These are phyloP conservation scores for Polydrusus tereticollis DNA, from an alignment of 2,888 invertebrate species.

Conservation along the genomic window DNA sequence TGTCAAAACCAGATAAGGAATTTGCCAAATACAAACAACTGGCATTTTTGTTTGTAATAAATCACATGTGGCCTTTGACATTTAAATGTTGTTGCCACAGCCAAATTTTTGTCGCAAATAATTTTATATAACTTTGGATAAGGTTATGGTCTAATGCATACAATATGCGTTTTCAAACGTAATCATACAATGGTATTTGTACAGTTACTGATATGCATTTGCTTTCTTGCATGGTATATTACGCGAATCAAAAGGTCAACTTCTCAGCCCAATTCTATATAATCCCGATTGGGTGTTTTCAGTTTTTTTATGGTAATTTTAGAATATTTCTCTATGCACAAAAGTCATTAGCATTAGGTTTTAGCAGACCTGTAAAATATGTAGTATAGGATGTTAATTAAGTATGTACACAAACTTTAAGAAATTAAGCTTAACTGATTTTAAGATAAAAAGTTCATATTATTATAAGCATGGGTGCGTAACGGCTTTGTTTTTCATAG, in stretches of 20 bases:
- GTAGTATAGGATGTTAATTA: too few relatives aligned
- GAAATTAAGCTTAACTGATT: too few relatives aligned
- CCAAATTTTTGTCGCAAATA: slow-evolving; percentile 12
- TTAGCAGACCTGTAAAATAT: too few relatives aligned
- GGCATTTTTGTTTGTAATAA: not conserved
- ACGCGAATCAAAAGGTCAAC: not conserved
- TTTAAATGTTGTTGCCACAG: not conserved
- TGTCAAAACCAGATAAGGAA: not conserved
- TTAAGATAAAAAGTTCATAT: too few relatives aligned
- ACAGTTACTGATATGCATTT: not conserved
- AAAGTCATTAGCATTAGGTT: too few relatives aligned
- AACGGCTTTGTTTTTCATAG: too few relatives aligned
- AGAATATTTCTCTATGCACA: too few relatives aligned
- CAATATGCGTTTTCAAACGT: not conserved
- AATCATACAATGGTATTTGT: slow-evolving; percentile 4
- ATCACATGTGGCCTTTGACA: not conserved
- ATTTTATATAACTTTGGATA: slow-evolving; percentile 28
- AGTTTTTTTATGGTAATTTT: too few relatives aligned
- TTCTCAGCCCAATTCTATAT: not conserved
- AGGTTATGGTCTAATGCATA: slow-evolving; percentile 34
- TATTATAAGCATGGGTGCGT: too few relatives aligned
- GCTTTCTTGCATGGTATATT: not conserved
- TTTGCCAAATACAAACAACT: slow-evolving; percentile 8
- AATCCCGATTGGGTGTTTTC: too few relatives aligned
- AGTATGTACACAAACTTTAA: too few relatives aligned